These are phyloP conservation scores for Parascotia fuliginaria DNA, from an alignment of 2,888 invertebrate species.

Conservation along the genomic window DNA sequence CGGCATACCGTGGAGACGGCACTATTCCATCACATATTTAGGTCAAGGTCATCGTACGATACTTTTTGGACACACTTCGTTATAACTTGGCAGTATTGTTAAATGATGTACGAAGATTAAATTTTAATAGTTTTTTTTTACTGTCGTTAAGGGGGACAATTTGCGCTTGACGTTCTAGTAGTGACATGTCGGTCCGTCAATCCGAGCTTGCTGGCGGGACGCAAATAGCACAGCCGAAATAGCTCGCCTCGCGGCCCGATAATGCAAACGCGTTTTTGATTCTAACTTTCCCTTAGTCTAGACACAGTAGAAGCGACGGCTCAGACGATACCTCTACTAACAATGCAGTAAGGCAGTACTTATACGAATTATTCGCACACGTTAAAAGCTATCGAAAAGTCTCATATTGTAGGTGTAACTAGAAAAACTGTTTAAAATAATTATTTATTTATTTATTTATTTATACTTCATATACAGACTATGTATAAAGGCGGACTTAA, in stretches of 20 bases:
- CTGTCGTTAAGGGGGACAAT: constrained; percentile 62
- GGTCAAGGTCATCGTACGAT: constrained; percentile 78
- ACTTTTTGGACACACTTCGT: constrained; percentile 14
- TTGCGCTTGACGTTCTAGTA: constrained; percentile 66
- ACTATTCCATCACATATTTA: constrained; percentile 61
- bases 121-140: constrained; percentile 52
- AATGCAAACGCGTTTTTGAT: constrained; percentile 82
- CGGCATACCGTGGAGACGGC: constrained; percentile 30
- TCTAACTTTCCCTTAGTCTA: constrained; percentile 69
- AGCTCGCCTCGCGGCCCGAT: constrained; percentile 80
- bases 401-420: constrained; percentile 22
- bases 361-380: constrained; percentile 9
- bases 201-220: constrained; percentile 81
- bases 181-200: constrained; percentile 84
- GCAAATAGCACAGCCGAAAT: constrained; percentile 80
- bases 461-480: too few relatives aligned
- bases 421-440: constrained; percentile 24
- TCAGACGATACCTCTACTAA: constrained; percentile 26
- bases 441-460: too few relatives aligned
- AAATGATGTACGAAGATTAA: constrained; percentile 33
- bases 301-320: constrained; percentile 46
- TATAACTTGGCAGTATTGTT: constrained; percentile 12
- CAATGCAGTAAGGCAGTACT: constrained; percentile 18
- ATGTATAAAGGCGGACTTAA: too few relatives aligned
- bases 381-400: constrained; percentile 4